Percentiles rank a stretch among this genome's conserved stretches.
Evolutionary conservation across 2,113 vertebrate genomes (phyloP).

Genomic region (Motacilla tschutschensis): DNA sequence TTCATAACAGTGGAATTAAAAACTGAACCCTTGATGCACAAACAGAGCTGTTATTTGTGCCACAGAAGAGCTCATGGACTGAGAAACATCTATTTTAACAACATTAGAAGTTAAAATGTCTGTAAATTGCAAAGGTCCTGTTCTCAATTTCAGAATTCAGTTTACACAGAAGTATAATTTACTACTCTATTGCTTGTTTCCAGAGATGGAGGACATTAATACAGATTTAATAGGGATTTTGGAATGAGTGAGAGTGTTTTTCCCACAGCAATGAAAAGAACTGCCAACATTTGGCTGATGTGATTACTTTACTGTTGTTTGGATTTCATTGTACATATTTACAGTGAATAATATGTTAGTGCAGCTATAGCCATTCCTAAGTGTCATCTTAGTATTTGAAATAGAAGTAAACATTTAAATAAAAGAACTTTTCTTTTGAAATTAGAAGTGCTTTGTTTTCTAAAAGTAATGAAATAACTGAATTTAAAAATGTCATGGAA

Average conservation of each 20-base stretch:
- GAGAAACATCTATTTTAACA: background rate
- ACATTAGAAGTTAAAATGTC: background rate
- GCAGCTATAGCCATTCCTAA: background rate
- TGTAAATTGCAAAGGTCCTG: background rate
- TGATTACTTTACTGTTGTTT: background rate
- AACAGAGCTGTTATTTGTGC: background rate
- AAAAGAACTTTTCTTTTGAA: background rate
- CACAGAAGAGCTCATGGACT: background rate
- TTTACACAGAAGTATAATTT: conserved; percentile 14
- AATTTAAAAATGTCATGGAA: background rate
- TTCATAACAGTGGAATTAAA: background rate
- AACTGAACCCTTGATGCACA: background rate
- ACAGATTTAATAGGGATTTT: background rate
- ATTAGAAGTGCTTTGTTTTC: background rate
- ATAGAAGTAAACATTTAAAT: background rate
- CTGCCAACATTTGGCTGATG: background rate
- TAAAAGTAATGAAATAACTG: background rate
- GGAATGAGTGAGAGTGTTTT: background rate
- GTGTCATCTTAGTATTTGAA: background rate
- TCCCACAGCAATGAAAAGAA: background rate
- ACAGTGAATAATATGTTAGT: background rate
- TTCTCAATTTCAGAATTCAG: background rate
- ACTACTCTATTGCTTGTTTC: background rate
- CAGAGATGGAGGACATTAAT: background rate
- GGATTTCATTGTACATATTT: background rate